Evolutionary conservation across 2,797 vertebrate species (phyloP).

Genomic region (Eutrigla gurnardus): DNA sequence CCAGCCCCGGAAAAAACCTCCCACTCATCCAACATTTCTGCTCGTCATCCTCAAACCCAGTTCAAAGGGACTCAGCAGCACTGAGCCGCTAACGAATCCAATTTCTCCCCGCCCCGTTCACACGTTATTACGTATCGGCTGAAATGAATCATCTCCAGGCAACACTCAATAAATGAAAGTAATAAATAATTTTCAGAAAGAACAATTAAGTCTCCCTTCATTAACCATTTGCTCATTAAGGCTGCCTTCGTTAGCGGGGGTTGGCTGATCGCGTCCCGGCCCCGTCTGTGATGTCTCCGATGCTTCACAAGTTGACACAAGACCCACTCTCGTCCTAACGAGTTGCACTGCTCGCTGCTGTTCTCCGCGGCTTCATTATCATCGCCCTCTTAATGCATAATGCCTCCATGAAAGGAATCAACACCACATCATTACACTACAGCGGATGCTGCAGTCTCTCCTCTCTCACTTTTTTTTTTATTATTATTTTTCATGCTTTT

Average conservation of each 20-base stretch:
- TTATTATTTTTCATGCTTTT: constrained; percentile 9
- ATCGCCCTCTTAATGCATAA: constrained; percentile 66
- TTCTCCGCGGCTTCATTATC: constrained; percentile 72
- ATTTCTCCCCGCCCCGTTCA: constrained; percentile 35
- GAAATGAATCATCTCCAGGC: constrained; percentile 67
- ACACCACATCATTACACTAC: constrained; percentile 71
- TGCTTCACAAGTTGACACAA: constrained; percentile 29
- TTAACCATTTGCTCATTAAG: constrained; percentile 76
- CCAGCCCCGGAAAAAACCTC: constrained; percentile 5
- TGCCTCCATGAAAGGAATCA: constrained; percentile 71
- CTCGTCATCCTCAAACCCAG: constrained; percentile 1
- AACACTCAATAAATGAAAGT: constrained; percentile 64
- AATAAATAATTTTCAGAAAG: constrained; percentile 71
- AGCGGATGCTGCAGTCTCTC: constrained; percentile 34
- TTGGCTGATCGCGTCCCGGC: constrained; percentile 52
- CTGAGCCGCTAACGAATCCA: constrained; percentile 54
- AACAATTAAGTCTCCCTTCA: constrained; percentile 73
- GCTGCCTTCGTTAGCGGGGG: constrained; percentile 71
- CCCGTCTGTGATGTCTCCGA: constrained; percentile 30
- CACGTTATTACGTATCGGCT: constrained; percentile 23
- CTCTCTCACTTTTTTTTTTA: constrained; percentile 19
- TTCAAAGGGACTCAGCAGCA: constrained; percentile 31
- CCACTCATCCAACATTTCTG: constrained; percentile 1
- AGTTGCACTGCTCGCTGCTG: constrained; percentile 65
- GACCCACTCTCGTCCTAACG: constrained; percentile 65